Conservation (phyloP, 2,797 vertebrate species). For the Parauchenoglanis punctatus region DNA sequence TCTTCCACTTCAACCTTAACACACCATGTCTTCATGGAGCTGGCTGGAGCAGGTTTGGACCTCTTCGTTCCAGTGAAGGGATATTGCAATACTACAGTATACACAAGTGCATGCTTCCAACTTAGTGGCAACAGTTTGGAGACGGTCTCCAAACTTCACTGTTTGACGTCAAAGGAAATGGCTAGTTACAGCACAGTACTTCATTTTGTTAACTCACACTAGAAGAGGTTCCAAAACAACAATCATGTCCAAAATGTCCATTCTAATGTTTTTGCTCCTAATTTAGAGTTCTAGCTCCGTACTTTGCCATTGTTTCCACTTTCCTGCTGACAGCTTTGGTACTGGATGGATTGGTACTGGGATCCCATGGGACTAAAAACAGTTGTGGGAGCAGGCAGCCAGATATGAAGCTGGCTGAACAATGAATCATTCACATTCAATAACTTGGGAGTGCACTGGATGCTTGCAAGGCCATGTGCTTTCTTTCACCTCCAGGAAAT, state of each 20-base stretch:
- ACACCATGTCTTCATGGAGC: background rate
- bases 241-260: background rate
- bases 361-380: background rate
- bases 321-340: background rate
- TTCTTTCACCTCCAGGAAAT: background rate
- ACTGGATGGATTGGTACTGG: background rate
- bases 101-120: background rate
- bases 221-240: background rate
- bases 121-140: background rate
- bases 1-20: background rate
- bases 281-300: background rate
- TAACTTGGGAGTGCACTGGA: background rate
- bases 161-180: background rate
- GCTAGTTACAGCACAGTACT: background rate
- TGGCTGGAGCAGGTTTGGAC: background rate
- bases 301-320: background rate
- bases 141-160: background rate
- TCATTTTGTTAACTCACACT: background rate
- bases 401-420: background rate
- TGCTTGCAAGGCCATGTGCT: background rate
- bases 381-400: background rate
- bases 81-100: background rate
- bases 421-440: background rate
- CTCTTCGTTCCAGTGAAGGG: background rate
- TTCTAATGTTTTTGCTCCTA: background rate